A percentile compares a stretch with the other conserved stretches of the same genome.
These are phyloP conservation scores for Sapayoa aenigma DNA, from an alignment of 2,113 vertebrate species.

Conservation along the genomic window DNA sequence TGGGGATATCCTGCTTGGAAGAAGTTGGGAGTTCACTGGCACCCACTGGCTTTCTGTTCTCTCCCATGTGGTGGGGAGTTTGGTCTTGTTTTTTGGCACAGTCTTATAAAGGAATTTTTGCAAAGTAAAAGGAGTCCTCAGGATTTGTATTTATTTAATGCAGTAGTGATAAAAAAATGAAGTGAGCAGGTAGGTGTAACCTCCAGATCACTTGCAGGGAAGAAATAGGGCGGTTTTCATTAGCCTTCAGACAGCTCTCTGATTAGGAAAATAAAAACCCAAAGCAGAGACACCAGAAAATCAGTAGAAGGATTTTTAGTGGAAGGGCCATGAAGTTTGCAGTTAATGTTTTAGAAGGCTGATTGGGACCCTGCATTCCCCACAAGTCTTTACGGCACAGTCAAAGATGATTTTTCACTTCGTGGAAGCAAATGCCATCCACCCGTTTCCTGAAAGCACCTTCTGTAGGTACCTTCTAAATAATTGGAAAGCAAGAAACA, in stretches of 20 bases:
- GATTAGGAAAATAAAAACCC: background rate
- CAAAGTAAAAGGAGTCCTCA: background rate
- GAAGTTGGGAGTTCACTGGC: background rate
- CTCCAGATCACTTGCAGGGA: background rate
- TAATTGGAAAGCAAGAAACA: constrained; percentile 6
- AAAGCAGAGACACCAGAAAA: background rate
- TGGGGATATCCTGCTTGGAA: background rate
- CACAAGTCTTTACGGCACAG: background rate
- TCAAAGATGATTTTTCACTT: background rate
- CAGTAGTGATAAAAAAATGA: fast-evolving
- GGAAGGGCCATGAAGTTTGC: constrained; percentile 2
- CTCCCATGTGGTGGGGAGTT: background rate
- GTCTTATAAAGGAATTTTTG: background rate
- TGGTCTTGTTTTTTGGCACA: background rate
- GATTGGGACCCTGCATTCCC: background rate
- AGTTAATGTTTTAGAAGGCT: background rate
- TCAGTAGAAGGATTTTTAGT: background rate
- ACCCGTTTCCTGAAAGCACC: background rate
- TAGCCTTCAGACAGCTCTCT: background rate
- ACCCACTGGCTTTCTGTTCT: background rate
- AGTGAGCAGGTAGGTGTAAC: background rate
- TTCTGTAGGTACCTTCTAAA: constrained; percentile 7
- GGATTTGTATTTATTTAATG: background rate
- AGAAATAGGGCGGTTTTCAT: background rate
- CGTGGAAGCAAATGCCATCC: background rate